These are phyloP conservation scores for Cyphomyrus discorhynchus DNA, from an alignment of 2,113 vertebrate species.

Conservation along the genomic window DNA sequence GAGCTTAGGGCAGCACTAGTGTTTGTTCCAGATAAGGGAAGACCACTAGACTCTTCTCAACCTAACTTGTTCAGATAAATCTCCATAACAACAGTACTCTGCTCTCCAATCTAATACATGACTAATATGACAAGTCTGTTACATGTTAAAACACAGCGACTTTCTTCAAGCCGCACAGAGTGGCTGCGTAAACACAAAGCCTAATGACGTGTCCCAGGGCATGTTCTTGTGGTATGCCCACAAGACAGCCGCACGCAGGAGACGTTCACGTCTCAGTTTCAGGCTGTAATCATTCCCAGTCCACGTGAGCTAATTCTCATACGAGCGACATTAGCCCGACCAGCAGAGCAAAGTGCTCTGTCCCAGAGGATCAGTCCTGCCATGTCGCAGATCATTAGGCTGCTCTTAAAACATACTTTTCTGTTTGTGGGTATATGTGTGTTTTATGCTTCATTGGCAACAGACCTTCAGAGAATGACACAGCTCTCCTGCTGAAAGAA, in stretches of 20 bases:
- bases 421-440: neutral
- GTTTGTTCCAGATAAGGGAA: neutral
- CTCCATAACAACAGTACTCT: neutral
- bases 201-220: neutral
- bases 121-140: neutral
- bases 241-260: neutral
- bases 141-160: neutral
- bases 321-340: neutral
- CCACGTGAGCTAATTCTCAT: slow-evolving; percentile 7
- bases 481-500: neutral
- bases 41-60: neutral
- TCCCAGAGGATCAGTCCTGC: neutral
- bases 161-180: no score
- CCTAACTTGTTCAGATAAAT: neutral
- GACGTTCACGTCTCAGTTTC: neutral
- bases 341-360: neutral
- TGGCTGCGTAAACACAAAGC: neutral
- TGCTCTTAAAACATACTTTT: neutral
- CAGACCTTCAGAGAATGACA: neutral
- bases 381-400: neutral
- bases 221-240: neutral
- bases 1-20: neutral
- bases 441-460: neutral
- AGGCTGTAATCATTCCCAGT: slow-evolving; percentile 5
- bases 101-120: neutral